Conservation (phyloP, 2,113 vertebrate genomes). For the Rhinopomastus cyanomelas region DNA sequence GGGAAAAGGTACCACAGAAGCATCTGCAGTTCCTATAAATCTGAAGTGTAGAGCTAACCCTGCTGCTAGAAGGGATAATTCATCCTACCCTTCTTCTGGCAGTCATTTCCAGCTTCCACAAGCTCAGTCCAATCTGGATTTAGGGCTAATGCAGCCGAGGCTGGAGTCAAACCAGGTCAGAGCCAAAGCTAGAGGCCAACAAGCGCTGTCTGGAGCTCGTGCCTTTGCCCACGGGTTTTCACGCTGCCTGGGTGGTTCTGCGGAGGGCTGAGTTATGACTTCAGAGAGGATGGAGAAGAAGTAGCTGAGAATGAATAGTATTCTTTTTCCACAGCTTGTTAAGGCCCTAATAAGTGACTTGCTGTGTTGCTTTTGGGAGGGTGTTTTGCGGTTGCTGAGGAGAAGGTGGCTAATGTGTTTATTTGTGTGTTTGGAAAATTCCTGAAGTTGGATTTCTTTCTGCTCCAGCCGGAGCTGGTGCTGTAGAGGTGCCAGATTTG, state of each 20-base stretch:
- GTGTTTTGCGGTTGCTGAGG: conserved; percentile 2
- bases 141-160: neutral
- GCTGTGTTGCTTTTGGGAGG: conserved; percentile 48
- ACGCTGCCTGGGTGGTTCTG: conserved; percentile 18
- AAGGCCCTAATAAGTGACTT: conserved; percentile 21
- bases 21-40: neutral
- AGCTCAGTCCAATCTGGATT: neutral
- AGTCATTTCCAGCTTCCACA: neutral
- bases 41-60: neutral
- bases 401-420: conserved; percentile 26
- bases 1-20: neutral
- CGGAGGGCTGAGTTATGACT: neutral
- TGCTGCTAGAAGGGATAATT: neutral
- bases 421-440: conserved; percentile 31
- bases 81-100: neutral
- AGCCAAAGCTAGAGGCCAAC: neutral
- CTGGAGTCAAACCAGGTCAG: conserved; percentile 51
- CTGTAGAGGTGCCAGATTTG: neutral
- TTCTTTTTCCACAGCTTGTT: conserved; percentile 35
- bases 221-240: neutral
- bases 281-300: neutral
- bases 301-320: conserved; percentile 5
- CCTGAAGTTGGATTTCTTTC: neutral
- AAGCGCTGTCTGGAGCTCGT: neutral
- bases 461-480: neutral